These are phyloP conservation scores for Drosophila bunnanda DNA, from an alignment of 2,888 invertebrate genomes.

Conservation along the genomic window DNA sequence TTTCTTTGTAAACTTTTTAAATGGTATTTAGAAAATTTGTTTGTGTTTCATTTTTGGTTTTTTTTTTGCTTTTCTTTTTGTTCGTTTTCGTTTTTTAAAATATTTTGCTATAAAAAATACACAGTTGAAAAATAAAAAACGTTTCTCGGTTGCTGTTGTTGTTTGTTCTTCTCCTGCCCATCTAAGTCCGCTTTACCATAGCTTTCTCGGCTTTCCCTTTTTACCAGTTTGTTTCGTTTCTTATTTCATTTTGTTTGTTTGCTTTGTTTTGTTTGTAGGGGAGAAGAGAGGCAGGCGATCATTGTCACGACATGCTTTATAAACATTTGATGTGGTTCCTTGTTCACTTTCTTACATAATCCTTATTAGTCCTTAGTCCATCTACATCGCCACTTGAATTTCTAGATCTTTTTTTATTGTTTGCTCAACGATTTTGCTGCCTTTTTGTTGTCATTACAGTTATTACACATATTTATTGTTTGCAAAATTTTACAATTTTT, in stretches of 20 bases:
- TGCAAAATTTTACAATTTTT: conserved; percentile 63
- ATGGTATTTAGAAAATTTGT: conserved; percentile 52
- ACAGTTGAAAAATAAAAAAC: conserved; percentile 77
- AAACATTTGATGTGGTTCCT: conserved; percentile 73
- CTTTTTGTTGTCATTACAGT: conserved; percentile 41
- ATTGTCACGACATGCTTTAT: conserved; percentile 57
- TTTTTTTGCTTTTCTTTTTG: conserved; percentile 27
- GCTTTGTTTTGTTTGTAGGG: conserved; percentile 26
- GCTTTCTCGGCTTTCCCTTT: neutral
- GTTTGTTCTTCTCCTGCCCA: conserved; percentile 21
- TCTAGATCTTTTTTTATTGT: conserved; percentile 45
- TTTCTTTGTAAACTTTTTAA: conserved; percentile 47
- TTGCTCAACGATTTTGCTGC: conserved; percentile 55
- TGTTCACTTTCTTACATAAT: conserved; percentile 53
- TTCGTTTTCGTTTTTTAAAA: conserved; percentile 63
- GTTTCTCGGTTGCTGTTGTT: conserved; percentile 43
- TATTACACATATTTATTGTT: conserved; percentile 51
- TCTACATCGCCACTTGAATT: conserved; percentile 51
- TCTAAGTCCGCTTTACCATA: conserved; percentile 15
- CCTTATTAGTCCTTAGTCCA: conserved; percentile 44
- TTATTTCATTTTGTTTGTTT: conserved; percentile 26
- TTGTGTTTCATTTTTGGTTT: conserved; percentile 27
- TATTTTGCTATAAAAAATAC: conserved; percentile 74
- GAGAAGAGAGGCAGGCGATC: conserved; percentile 55
- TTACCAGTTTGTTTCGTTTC: conserved; percentile 10